phyloP scores from a whole-genome alignment of 2,113 vertebrate species.

The Ellobius talpinus region DNA sequence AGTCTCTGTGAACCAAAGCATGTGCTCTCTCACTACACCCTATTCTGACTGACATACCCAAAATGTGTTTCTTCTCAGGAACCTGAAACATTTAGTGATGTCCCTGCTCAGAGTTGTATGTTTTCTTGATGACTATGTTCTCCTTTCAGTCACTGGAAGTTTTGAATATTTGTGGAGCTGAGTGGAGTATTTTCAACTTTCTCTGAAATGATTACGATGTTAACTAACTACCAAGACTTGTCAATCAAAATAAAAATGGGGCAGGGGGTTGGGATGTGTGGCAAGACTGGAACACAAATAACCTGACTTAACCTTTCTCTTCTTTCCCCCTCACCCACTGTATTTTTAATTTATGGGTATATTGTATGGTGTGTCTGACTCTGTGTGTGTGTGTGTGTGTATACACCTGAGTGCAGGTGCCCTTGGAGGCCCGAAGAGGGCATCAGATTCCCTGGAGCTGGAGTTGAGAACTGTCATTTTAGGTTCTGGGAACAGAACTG shows the following conservation, averaged over 20 bases:
- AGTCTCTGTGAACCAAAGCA: not conserved
- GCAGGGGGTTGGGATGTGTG: not conserved
- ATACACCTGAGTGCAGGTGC: not conserved
- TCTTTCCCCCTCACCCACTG: not conserved
- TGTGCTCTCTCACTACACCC: not conserved
- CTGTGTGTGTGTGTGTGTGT: not conserved
- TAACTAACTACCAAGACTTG: not conserved
- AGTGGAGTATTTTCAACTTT: constrained; percentile 15
- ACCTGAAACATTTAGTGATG: not conserved
- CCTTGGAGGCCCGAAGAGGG: not conserved
- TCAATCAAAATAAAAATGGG: not conserved
- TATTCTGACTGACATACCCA: not conserved
- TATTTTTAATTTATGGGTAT: not conserved
- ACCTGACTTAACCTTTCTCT: not conserved
- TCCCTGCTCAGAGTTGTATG: not conserved
- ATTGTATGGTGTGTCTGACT: not conserved
- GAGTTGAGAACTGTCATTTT: not conserved
- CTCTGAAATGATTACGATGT: constrained; percentile 29
- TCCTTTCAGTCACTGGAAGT: not conserved
- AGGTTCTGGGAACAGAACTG: not conserved
- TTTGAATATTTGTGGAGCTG: constrained; percentile 25
- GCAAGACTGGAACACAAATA: constrained; percentile 2
- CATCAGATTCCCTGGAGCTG: not conserved
- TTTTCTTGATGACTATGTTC: not conserved
- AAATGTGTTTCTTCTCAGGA: not conserved